Evolutionary conservation across 2,888 invertebrate species (phyloP), one percentile per base, ranked within the genome.

Genomic region (Drosophila lutescens): DNA sequence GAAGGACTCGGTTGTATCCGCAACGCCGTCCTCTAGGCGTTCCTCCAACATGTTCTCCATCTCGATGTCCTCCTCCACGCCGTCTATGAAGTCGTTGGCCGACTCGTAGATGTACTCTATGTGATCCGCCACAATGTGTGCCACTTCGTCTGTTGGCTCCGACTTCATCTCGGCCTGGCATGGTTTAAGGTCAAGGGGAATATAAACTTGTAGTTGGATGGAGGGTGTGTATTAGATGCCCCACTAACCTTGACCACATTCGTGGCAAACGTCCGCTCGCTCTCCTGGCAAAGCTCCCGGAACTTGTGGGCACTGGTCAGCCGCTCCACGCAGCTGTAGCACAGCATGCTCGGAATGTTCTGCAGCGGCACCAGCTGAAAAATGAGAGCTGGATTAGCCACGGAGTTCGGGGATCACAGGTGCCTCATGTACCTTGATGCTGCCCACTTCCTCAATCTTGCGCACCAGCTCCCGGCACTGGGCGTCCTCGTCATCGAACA

Each of bases 261-360:
- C 41, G 82, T 86, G 60, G 90, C 74, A 58, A 90, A 77, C 0
- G 91, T 79, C n/a, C 87, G 73, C 49, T 91, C 91, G 60, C 89
- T 91, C 4, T 88, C 81, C 71, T 91, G 91, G 58, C 91, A 91
- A 75, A 91, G 58, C 15, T 83, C 78, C 0, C 92, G 87, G 43
- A 91, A 91, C 30, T 89, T 89, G 47, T 85, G 89, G 1, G 92
- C 89, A 34, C 77, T 78, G 36, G 84, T 83, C 1, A 91, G 66
- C 4, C 75, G 81, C 7, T 80, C 76, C 23, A 91, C 62, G 62
- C 91, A 91, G 20, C 72, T 87, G n/a, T 70, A 76, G 60, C 91
- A 91, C n/a, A 91, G 85, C 73, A 91, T 88, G 65, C 84, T 91
- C 1, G 91, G 91, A 58, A 91, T 90, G 55, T 91, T 88, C 26